These are phyloP conservation scores for Etia nguti DNA, from an alignment of 2,113 vertebrate species.

Conservation along the genomic window DNA sequence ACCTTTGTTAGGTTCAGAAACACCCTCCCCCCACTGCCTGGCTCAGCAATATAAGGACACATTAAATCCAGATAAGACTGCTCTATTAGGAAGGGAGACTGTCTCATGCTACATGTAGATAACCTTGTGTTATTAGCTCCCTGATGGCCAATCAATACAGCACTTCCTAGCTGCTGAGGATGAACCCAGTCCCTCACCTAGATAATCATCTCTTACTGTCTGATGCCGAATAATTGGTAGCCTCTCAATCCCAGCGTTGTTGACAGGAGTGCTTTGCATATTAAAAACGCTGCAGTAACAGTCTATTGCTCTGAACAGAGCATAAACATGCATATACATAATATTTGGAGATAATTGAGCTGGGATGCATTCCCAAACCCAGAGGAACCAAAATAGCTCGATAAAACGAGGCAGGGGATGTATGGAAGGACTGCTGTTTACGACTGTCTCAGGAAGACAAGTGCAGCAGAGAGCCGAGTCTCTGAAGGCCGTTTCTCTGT, in stretches of 20 bases:
- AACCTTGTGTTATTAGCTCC: slow-evolving; percentile 81
- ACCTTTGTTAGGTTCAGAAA: slow-evolving; percentile 56
- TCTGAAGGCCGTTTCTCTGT: slow-evolving; percentile 65
- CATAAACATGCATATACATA: slow-evolving; percentile 59
- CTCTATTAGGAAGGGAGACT: slow-evolving; percentile 62
- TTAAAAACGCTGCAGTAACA: slow-evolving; percentile 57
- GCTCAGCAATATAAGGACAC: slow-evolving; percentile 52
- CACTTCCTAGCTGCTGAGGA: slow-evolving; percentile 69
- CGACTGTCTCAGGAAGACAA: slow-evolving; percentile 43
- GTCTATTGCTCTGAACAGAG: slow-evolving; percentile 45
- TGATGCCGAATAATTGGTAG: slow-evolving; percentile 73
- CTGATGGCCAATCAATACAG: slow-evolving; percentile 79
- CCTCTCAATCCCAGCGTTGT: slow-evolving; percentile 72
- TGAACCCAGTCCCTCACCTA: slow-evolving; percentile 72
- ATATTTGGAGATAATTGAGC: slow-evolving; percentile 65
- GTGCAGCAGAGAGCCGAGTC: slow-evolving; percentile 58
- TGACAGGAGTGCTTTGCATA: slow-evolving; percentile 74
- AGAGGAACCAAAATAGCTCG: slow-evolving; percentile 36
- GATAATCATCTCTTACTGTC: slow-evolving; percentile 77
- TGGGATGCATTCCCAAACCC: slow-evolving; percentile 48
- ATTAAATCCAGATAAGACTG: slow-evolving; percentile 72
- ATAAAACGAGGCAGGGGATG: slow-evolving; percentile 45
- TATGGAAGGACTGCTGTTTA: slow-evolving; percentile 61
- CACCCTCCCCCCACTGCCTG: neutral
- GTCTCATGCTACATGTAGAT: slow-evolving; percentile 78